Evolutionary conservation across 2,888 invertebrate genomes (phyloP).

Genomic region (Punctoribates punctum): DNA sequence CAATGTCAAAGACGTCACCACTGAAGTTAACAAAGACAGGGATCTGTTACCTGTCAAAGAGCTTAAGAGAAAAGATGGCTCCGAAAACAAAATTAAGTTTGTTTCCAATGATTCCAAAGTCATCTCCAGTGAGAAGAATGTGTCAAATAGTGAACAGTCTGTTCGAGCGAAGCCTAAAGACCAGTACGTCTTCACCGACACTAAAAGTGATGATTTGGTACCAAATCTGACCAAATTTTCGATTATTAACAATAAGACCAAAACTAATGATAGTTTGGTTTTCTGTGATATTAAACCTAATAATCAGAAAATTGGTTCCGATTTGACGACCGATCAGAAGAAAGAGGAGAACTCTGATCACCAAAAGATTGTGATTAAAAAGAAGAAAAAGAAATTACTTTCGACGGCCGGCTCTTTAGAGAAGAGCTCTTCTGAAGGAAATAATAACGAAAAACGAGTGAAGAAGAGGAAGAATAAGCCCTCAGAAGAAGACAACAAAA

Average conservation of each 20-base stretch:
- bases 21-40: conserved; percentile 1
- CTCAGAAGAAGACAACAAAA: neutral
- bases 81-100: neutral
- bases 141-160: neutral
- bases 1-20: neutral
- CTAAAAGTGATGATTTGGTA: conserved; percentile 19
- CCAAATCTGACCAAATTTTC: neutral
- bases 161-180: neutral
- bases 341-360: neutral
- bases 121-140: neutral
- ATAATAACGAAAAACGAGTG: neutral
- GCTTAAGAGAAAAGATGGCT: neutral
- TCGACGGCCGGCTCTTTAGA: neutral
- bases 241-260: conserved; percentile 15
- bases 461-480: conserved; percentile 4
- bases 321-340: neutral
- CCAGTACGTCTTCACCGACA: neutral
- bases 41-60: neutral
- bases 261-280: neutral
- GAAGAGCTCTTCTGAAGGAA: neutral
- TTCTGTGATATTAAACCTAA: conserved; percentile 7
- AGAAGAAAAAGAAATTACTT: conserved; percentile 17
- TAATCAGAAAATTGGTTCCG: conserved; percentile 8
- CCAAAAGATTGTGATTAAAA: neutral
- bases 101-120: neutral